Evolutionary conservation across 2,888 invertebrate species (phyloP).

Genomic region (Pandemis cinnamomeana): DNA sequence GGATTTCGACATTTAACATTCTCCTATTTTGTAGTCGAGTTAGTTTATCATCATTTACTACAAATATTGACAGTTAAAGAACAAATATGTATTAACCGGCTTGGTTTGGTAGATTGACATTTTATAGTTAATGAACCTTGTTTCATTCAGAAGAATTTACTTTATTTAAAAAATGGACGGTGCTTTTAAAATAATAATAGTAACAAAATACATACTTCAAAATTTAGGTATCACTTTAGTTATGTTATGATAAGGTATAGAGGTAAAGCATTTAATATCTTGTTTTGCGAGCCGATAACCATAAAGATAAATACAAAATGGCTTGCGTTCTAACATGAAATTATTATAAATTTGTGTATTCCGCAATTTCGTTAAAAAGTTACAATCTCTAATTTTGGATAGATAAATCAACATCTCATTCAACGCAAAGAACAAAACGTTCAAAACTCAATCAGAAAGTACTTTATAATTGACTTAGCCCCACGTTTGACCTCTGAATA

Average conservation of each 20-base stretch:
- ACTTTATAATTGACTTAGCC: conserved; percentile 61
- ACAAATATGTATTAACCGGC: neutral
- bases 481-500: conserved; percentile 64
- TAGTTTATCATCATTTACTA: neutral
- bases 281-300: conserved; percentile 1
- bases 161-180: neutral
- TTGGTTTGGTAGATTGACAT: neutral
- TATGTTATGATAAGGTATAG: neutral
- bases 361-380: conserved; percentile 15
- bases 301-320: conserved; percentile 9
- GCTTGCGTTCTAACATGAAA: neutral
- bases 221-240: neutral
- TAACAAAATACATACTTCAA: too few relatives aligned
- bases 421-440: conserved; percentile 48
- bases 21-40: neutral
- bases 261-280: neutral
- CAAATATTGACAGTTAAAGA: conserved; percentile 11
- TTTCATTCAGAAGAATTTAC: neutral
- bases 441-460: conserved; percentile 61
- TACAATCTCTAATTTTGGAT: conserved; percentile 22
- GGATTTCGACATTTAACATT: conserved; percentile 46
- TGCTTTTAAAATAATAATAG: neutral
- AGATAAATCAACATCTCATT: conserved; percentile 53
- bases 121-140: neutral
- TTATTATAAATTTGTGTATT: conserved; percentile 6